Percentiles rank a stretch among this genome's conserved stretches.
These are phyloP conservation scores for Lateolabrax maculatus DNA, from an alignment of 2,797 vertebrate species.

Conservation along the genomic window DNA sequence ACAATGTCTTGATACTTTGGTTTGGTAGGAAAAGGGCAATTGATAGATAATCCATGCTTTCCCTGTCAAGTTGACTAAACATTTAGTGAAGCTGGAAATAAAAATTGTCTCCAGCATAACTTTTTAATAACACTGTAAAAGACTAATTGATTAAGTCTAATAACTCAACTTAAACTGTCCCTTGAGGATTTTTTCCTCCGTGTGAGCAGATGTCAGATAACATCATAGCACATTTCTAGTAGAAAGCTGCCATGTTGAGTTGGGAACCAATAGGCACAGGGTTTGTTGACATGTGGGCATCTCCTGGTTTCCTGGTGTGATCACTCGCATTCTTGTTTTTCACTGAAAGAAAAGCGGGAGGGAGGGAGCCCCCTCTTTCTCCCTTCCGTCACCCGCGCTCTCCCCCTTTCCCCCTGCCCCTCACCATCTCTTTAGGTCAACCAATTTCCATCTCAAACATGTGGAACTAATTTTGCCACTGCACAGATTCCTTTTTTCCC, in stretches of 20 bases:
- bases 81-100: slow-evolving; percentile 11
- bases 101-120: not conserved
- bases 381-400: slow-evolving; percentile 60
- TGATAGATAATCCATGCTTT: slow-evolving; percentile 56
- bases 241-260: too few species aligned
- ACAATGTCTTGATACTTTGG: slow-evolving; percentile 56
- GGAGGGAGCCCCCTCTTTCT: slow-evolving; percentile 62
- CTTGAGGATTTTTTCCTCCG: slow-evolving; percentile 17
- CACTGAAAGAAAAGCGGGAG: slow-evolving; percentile 59
- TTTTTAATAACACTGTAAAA: slow-evolving; percentile 16
- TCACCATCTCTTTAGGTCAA: slow-evolving; percentile 86
- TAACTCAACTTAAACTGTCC: slow-evolving; percentile 29
- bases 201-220: slow-evolving; percentile 61
- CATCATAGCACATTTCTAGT: slow-evolving; percentile 47
- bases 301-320: slow-evolving; percentile 79
- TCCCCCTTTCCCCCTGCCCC: slow-evolving; percentile 73
- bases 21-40: slow-evolving; percentile 52
- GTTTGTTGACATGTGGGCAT: slow-evolving; percentile 79
- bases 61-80: slow-evolving; percentile 36
- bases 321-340: slow-evolving; percentile 75
- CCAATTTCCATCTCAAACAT: slow-evolving; percentile 90
- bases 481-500: slow-evolving; percentile 65
- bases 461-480: slow-evolving; percentile 90
- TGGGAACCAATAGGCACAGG: slow-evolving; percentile 52
- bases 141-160: slow-evolving; percentile 23